Conservation (phyloP, 2,797 vertebrate genomes). For the Myiotriccus ornatus region DNA sequence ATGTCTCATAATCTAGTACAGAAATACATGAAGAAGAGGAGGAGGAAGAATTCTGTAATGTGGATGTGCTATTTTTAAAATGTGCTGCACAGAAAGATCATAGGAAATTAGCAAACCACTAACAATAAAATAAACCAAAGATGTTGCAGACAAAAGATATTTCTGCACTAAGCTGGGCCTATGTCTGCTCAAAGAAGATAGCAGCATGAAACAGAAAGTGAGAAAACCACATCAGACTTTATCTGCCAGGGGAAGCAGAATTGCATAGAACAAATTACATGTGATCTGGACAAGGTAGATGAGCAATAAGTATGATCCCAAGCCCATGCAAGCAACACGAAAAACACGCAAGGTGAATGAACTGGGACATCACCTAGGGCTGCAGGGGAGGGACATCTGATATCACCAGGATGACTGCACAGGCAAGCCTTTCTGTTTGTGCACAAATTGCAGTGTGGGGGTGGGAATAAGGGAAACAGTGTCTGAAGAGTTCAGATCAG, state of each 20-base stretch:
- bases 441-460: neutral
- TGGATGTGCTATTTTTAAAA: neutral
- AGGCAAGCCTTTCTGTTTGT: neutral
- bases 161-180: neutral
- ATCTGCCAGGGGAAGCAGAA: neutral
- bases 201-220: slow-evolving; percentile 17
- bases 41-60: neutral
- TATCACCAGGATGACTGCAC: neutral
- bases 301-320: neutral
- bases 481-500: neutral
- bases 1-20: neutral
- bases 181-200: neutral
- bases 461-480: neutral
- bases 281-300: neutral
- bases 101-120: neutral
- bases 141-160: neutral
- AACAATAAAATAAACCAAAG: neutral
- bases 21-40: neutral
- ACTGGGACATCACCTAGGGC: neutral
- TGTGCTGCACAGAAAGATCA: neutral
- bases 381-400: slow-evolving; percentile 19
- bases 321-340: neutral
- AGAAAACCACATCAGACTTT: neutral
- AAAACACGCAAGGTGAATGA: neutral
- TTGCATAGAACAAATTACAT: neutral